Conservation (phyloP, 2,888 invertebrate genomes). For the Apodemia duryi region DNA sequence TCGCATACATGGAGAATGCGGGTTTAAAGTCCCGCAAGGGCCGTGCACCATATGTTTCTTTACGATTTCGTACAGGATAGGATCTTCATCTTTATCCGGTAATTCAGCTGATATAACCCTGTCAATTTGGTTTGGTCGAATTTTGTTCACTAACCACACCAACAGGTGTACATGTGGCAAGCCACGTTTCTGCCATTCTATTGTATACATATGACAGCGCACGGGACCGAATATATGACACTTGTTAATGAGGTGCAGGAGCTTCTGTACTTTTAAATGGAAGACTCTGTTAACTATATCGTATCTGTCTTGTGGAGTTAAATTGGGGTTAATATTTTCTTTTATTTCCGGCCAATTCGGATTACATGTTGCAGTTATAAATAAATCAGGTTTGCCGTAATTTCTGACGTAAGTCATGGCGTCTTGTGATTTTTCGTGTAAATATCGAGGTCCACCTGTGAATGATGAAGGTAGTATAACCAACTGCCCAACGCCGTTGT, state of each 20-base stretch:
- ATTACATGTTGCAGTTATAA: conserved; percentile 23
- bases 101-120: conserved; percentile 32
- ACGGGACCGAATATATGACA: conserved; percentile 28
- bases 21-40: conserved; percentile 30
- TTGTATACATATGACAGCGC: conserved; percentile 28
- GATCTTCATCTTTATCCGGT: conserved; percentile 31
- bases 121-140: conserved; percentile 33
- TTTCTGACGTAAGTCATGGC: conserved; percentile 28
- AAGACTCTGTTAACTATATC: conserved; percentile 32
- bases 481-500: conserved; percentile 25
- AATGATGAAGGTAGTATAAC: conserved; percentile 30
- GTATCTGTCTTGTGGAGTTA: conserved; percentile 29
- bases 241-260: conserved; percentile 29
- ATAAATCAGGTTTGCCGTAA: conserved; percentile 24
- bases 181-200: conserved; percentile 34
- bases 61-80: conserved; percentile 31
- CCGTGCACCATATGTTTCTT: conserved; percentile 33
- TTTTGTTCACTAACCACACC: conserved; percentile 33
- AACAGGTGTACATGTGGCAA: conserved; percentile 31
- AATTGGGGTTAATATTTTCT: conserved; percentile 29
- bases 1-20: conserved; percentile 32
- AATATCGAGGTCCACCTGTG: conserved; percentile 29
- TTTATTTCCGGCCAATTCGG: conserved; percentile 27
- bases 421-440: conserved; percentile 30
- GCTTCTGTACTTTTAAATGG: conserved; percentile 30